phyloP scores from a whole-genome alignment of 2,888 invertebrate species.

The Heteromyza rotundicornis region DNA sequence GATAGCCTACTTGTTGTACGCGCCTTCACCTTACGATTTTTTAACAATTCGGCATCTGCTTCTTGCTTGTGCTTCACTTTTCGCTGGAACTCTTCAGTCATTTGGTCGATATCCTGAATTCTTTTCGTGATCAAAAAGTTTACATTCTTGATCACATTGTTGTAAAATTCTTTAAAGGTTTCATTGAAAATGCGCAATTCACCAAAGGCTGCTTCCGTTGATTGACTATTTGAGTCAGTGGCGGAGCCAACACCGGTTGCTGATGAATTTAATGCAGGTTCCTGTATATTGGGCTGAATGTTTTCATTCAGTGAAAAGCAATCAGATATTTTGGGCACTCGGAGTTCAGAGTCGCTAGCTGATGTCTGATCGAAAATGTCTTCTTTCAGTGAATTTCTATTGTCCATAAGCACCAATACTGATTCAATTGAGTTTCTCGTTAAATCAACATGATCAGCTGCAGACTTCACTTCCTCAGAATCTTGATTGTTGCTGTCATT shows the following conservation, averaged over 20 bases:
- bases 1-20: background rate
- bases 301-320: constrained; percentile 47
- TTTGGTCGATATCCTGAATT: constrained; percentile 60
- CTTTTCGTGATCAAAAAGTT: constrained; percentile 57
- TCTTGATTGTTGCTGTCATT: background rate
- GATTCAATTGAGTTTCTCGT: too few relatives aligned
- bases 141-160: constrained; percentile 55
- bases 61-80: constrained; percentile 27
- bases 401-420: too few relatives aligned
- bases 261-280: background rate
- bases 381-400: too few relatives aligned
- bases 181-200: constrained; percentile 14
- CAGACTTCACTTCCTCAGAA: too few relatives aligned
- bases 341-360: too few relatives aligned
- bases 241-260: background rate
- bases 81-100: constrained; percentile 44
- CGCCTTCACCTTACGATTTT: constrained; percentile 11
- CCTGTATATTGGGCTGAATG: background rate
- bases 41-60: background rate
- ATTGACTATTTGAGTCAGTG: background rate
- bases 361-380: too few relatives aligned
- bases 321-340: constrained; percentile 47
- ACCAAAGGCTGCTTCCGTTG: background rate
- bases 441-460: too few relatives aligned
- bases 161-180: constrained; percentile 40